Conservation (phyloP, 2,888 invertebrate genomes). For the Sceliomorpha sp. region DNA sequence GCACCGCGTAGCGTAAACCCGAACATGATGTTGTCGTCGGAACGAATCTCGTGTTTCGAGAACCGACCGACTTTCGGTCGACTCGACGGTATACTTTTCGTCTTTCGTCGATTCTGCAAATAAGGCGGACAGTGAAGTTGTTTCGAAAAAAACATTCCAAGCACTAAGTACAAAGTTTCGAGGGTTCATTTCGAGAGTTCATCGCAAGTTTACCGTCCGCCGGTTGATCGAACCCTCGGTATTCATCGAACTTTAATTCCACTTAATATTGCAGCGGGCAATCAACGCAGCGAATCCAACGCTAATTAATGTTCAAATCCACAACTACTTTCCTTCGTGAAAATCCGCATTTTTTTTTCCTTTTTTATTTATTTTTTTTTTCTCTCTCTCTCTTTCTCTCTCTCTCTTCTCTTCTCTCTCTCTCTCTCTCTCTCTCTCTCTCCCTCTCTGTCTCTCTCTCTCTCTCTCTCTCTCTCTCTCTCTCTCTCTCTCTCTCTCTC, state of each 20-base stretch:
- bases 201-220: slow-evolving; percentile 27
- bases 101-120: slow-evolving; percentile 11
- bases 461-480: no score
- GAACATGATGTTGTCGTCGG: slow-evolving; percentile 13
- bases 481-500: no score
- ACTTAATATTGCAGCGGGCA: no score
- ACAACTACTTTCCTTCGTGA: slow-evolving; percentile 1
- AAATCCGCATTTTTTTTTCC: slow-evolving; percentile 13
- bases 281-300: no score
- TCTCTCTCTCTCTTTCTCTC: no score
- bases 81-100: no score
- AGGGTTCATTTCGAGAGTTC: slow-evolving; percentile 28
- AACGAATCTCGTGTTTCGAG: slow-evolving; percentile 12
- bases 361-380: no score
- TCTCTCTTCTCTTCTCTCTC: no score
- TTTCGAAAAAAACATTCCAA: slow-evolving; percentile 16
- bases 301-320: not conserved
- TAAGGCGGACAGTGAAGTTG: slow-evolving; percentile 15
- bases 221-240: slow-evolving; percentile 28
- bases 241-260: slow-evolving; percentile 19
- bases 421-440: no score
- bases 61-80: no score
- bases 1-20: slow-evolving; percentile 4
- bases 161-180: slow-evolving; percentile 21
- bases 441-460: no score